These are phyloP conservation scores for Ptyas mucosa DNA, from an alignment of 2,113 vertebrate species.

Conservation along the genomic window DNA sequence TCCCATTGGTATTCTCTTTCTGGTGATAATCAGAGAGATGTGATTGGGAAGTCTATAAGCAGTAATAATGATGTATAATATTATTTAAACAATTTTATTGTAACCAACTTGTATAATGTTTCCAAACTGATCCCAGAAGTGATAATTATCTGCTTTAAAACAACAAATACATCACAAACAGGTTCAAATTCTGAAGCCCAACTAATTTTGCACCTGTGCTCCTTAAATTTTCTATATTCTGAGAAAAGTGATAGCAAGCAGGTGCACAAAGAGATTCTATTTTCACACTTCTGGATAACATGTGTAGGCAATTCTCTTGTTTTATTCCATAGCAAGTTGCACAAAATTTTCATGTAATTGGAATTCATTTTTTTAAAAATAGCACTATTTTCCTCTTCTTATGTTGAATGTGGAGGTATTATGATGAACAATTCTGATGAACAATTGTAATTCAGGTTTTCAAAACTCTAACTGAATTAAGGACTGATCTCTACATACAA, in stretches of 20 bases:
- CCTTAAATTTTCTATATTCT: not conserved
- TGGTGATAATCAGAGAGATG: not conserved
- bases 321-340: not conserved
- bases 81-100: not conserved
- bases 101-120: not conserved
- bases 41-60: not conserved
- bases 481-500: not conserved
- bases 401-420: not conserved
- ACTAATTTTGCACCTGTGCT: not conserved
- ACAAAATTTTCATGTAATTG: not conserved
- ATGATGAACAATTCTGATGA: not conserved
- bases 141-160: not conserved
- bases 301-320: not conserved
- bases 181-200: not conserved
- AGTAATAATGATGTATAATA: not conserved
- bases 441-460: not conserved
- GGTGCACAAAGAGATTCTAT: not conserved
- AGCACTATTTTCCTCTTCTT: not conserved
- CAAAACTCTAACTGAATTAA: not conserved
- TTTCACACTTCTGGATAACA: not conserved
- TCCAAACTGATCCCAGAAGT: not conserved
- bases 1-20: not conserved
- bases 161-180: not conserved
- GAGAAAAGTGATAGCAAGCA: not conserved
- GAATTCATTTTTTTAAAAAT: not conserved